phyloP scores from a whole-genome alignment of 2,113 vertebrate species.

The Pachyramphus minor region DNA sequence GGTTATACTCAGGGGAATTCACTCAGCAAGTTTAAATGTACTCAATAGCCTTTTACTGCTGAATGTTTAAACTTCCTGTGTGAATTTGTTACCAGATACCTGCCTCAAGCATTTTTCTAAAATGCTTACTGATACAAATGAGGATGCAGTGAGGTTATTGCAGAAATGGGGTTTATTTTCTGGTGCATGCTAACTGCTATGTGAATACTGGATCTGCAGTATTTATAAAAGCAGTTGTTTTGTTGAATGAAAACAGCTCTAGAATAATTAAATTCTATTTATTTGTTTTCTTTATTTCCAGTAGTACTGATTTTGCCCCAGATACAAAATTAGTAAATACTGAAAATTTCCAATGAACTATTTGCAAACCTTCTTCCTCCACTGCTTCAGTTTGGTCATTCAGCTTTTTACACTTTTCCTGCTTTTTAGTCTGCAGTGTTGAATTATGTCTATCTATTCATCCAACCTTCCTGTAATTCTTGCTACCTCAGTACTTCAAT shows the following conservation, averaged over 20 bases:
- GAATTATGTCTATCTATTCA: background rate
- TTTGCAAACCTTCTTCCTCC: background rate
- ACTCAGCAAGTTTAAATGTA: background rate
- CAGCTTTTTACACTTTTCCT: background rate
- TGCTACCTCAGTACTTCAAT: background rate
- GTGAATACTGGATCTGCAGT: background rate
- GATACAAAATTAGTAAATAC: background rate
- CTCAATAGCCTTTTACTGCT: background rate
- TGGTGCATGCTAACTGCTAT: background rate
- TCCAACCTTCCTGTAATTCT: background rate
- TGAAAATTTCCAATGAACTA: background rate
- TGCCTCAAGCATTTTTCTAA: background rate
- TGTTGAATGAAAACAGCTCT: background rate
- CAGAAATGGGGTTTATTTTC: background rate
- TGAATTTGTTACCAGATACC: background rate
- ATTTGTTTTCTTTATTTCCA: background rate
- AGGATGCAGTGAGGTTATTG: background rate
- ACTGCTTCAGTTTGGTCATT: background rate
- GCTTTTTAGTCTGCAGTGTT: background rate
- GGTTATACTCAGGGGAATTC: background rate
- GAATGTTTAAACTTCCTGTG: background rate
- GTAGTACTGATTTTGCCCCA: background rate
- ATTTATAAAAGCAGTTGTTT: background rate
- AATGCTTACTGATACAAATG: background rate
- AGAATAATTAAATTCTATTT: slow-evolving; percentile 3